Evolutionary conservation across 2,888 invertebrate species (phyloP), one percentile per base, ranked within the genome.

Genomic region (Aricia artaxerxes): DNA sequence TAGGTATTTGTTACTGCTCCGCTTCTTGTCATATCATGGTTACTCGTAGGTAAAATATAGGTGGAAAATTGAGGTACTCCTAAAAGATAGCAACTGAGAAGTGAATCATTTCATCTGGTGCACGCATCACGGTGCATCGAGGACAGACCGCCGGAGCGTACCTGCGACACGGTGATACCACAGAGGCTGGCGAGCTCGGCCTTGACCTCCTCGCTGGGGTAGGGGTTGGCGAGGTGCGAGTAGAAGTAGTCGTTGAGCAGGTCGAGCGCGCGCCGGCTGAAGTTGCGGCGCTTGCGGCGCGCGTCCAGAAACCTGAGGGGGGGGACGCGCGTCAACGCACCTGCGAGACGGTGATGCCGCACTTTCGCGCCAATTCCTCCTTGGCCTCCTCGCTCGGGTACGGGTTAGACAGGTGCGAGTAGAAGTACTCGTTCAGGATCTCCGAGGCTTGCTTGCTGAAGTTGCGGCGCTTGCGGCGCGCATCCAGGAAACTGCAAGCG

Each of bases 311-410:
- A 96, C 81, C 96, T 94, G 84, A 76, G 78, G 40, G 35, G 79
- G 4, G 73, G 60, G 60, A 4, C 77, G 72, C 9, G n/a, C n/a
- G 61, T 35, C 60, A 31, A 77, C 79, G 31, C 35, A 99, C 99
- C 97, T 98, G 98, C 81, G 98, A 98, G 81, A 99, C 98, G 81
- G 99, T 99, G 91, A 99, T 99, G 90, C 99, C 98, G 94, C 99
- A 99, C 94, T 99, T 99, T 92, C 99, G 96, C 79, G 99, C 99
- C 91, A 99, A 96, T 92, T 99, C 99, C 95, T 99, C 99, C 94
- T 99, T 99, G 83, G 99, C 99, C 95, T 99, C 99, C 95, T 99
- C 99, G 89, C 99, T 99, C 83, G 99, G 99, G 95, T 99, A 99
- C 53, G 99, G 99, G 96, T 99, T 99, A 90, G 98, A 99, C 87